Percentiles rank a stretch among this genome's conserved stretches.
These are phyloP conservation scores for Drosophila nigritarsus DNA, from an alignment of 2,888 invertebrate genomes.

Conservation along the genomic window DNA sequence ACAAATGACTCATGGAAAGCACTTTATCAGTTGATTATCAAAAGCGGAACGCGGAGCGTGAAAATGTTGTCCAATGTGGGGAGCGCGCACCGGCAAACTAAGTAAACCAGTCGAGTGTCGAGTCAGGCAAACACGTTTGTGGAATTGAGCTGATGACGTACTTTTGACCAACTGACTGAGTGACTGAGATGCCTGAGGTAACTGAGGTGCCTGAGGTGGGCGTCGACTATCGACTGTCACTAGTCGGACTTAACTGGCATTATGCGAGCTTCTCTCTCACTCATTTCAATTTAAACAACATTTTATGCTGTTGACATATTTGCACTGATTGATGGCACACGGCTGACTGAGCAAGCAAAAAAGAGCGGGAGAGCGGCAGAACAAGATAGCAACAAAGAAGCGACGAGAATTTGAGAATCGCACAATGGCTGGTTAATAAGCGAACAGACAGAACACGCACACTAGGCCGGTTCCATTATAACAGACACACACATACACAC, in stretches of 20 bases:
- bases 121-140: conserved; percentile 37
- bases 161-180: conserved; percentile 40
- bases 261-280: conserved; percentile 48
- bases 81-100: conserved; percentile 76
- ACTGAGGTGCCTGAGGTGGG: conserved; percentile 47
- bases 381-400: conserved; percentile 3
- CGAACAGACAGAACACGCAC: conserved; percentile 23
- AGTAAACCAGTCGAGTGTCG: conserved; percentile 47
- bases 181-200: conserved; percentile 27
- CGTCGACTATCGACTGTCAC: conserved; percentile 40
- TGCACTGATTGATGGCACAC: conserved; percentile 58
- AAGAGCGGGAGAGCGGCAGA: not conserved
- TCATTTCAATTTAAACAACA: conserved; percentile 32
- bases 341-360: conserved; percentile 3
- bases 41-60: conserved; percentile 41
- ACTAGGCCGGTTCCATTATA: conserved; percentile 1
- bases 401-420: conserved; percentile 9
- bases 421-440: conserved; percentile 71
- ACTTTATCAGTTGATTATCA: conserved; percentile 36
- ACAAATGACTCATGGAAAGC: conserved; percentile 34
- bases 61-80: conserved; percentile 57
- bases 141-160: conserved; percentile 50
- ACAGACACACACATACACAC: conserved; percentile 1
- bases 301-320: conserved; percentile 67
- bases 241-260: conserved; percentile 71